Evolutionary conservation across 2,797 vertebrate species (phyloP).

Genomic region (Phrynocephalus forsythii): DNA sequence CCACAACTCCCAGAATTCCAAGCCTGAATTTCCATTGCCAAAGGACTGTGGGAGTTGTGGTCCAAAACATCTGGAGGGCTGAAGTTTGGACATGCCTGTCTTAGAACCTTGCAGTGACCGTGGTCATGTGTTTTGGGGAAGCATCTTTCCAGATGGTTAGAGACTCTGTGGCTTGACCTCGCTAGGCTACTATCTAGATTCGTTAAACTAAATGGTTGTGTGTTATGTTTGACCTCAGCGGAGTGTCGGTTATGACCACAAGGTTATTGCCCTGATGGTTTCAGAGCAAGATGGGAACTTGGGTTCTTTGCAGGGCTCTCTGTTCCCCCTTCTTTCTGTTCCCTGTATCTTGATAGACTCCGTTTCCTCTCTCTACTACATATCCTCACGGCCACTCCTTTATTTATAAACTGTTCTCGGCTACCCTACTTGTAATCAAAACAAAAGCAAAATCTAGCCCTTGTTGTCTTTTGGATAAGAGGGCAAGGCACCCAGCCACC

Average conservation of each 20-base stretch:
- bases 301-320: not conserved
- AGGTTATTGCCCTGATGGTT: not conserved
- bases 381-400: not conserved
- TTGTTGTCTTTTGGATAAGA: constrained; percentile 1
- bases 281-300: not conserved
- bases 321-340: not conserved
- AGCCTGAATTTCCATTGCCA: no score
- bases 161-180: not conserved
- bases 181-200: no score
- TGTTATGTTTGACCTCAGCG: not conserved
- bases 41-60: no score
- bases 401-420: not conserved
- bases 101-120: not conserved
- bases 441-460: not conserved
- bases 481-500: not conserved
- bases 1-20: no score
- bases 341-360: not conserved
- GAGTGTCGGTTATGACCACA: not conserved
- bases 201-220: not conserved
- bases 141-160: not conserved
- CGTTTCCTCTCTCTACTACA: not conserved
- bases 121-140: not conserved
- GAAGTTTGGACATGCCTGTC: not conserved
- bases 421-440: not conserved
- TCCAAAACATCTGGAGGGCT: no score